Conservation (phyloP, 2,888 invertebrate genomes). For the Ophioninae sp. region DNA sequence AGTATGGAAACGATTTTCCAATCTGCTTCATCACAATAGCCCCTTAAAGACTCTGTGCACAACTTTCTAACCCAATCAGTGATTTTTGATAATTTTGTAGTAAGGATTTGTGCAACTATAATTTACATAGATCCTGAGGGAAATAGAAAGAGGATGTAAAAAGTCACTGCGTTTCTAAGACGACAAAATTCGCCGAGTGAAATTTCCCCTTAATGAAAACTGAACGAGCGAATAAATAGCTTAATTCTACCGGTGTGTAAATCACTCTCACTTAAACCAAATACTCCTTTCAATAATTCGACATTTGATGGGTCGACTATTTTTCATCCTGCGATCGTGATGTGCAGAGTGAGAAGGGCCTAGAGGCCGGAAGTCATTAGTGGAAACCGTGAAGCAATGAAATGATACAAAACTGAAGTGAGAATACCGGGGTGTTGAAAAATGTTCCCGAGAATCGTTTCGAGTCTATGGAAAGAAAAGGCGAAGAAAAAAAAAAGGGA, state of each 20-base stretch:
- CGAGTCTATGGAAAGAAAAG: slow-evolving; percentile 1
- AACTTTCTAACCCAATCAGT: too few relatives aligned
- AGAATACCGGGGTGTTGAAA: slow-evolving; percentile 38
- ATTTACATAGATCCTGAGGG: too few relatives aligned
- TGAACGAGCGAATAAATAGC: neutral
- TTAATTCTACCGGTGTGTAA: neutral
- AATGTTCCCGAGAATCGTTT: slow-evolving; percentile 51
- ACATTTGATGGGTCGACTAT: neutral
- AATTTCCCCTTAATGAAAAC: neutral
- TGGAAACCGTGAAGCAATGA: slow-evolving; percentile 10
- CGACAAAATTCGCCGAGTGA: too few relatives aligned
- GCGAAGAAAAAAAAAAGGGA: slow-evolving; percentile 7
- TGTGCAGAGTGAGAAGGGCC: neutral
- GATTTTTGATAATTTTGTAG: too few relatives aligned
- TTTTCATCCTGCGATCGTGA: neutral
- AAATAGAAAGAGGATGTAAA: too few relatives aligned
- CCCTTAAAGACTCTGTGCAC: too few relatives aligned
- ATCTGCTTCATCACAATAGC: too few relatives aligned
- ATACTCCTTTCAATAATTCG: neutral
- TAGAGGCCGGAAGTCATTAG: slow-evolving; percentile 42
- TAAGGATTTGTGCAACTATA: too few relatives aligned
- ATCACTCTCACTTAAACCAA: neutral
- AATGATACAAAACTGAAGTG: slow-evolving; percentile 33
- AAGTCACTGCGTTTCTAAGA: too few relatives aligned
- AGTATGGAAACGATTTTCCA: too few relatives aligned